Evolutionary conservation across 2,113 vertebrate genomes (phyloP).

Genomic region (Petrocephalus microphthalmus): DNA sequence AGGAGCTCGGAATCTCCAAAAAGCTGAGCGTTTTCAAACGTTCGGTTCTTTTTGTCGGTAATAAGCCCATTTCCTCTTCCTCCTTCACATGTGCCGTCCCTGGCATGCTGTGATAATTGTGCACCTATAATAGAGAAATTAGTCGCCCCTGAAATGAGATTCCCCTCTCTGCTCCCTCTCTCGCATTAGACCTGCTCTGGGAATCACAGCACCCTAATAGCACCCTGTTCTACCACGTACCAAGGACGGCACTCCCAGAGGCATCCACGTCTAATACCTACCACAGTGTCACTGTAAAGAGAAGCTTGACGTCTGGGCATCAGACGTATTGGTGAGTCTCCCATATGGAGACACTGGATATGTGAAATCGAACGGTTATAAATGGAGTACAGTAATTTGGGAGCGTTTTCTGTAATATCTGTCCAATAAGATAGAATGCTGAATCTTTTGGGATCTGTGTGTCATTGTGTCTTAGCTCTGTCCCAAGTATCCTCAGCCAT

Average conservation of each 20-base stretch:
- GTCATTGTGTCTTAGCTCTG: background rate
- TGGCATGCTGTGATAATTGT: constrained; percentile 58
- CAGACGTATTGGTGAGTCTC: background rate
- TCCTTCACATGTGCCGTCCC: constrained; percentile 47
- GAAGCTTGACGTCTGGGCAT: background rate
- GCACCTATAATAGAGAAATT: constrained; percentile 62
- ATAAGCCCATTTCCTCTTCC: constrained; percentile 31
- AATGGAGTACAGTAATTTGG: too few relatives aligned
- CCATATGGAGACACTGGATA: background rate
- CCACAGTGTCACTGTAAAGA: background rate
- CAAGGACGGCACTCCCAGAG: background rate
- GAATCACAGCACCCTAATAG: constrained; percentile 32
- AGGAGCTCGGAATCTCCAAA: constrained; percentile 37
- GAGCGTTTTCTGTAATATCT: background rate
- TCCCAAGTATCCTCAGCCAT: background rate
- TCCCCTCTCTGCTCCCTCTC: constrained; percentile 44
- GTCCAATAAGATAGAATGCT: background rate
- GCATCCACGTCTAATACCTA: background rate
- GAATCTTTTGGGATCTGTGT: background rate
- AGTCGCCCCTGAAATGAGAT: constrained; percentile 64
- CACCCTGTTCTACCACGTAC: background rate
- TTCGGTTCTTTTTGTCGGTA: constrained; percentile 13
- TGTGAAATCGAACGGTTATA: background rate
- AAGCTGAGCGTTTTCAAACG: constrained; percentile 10
- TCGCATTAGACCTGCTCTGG: constrained; percentile 47